These are phyloP conservation scores for Xenus cinereus DNA, from an alignment of 2,113 vertebrate species.

Conservation along the genomic window DNA sequence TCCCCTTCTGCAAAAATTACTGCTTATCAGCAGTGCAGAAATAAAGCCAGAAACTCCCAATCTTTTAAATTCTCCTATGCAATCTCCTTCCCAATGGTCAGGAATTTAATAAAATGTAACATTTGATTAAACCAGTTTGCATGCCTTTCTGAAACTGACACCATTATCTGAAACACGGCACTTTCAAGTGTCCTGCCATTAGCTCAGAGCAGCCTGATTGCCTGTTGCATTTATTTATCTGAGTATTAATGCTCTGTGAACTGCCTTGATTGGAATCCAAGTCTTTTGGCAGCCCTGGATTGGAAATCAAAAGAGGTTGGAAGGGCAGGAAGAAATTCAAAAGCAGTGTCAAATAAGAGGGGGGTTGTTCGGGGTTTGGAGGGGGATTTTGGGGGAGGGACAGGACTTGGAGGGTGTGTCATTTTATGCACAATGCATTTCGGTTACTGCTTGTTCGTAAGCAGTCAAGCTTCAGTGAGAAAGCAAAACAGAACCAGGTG, in stretches of 20 bases:
- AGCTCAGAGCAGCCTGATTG: constrained; percentile 16
- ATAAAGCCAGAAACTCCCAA: constrained; percentile 70
- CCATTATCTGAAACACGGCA: constrained; percentile 22
- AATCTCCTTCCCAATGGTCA: constrained; percentile 62
- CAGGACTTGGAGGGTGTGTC: not conserved
- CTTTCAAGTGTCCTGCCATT: constrained; percentile 49
- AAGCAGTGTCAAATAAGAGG: not conserved
- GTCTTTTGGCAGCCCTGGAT: constrained; percentile 7
- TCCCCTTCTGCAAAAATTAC: constrained; percentile 74
- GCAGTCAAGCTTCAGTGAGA: constrained; percentile 2
- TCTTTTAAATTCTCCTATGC: constrained; percentile 57
- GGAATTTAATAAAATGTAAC: constrained; percentile 72
- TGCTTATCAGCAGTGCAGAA: constrained; percentile 74
- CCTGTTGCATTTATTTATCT: constrained; percentile 56
- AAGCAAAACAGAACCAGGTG: constrained; percentile 51
- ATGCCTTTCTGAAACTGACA: constrained; percentile 57
- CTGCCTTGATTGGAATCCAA: not conserved
- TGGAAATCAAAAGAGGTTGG: not conserved
- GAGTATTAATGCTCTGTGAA: constrained; percentile 12
- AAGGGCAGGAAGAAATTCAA: constrained; percentile 37
- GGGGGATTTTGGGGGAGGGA: not conserved
- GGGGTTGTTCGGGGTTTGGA: not conserved
- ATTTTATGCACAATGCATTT: not conserved
- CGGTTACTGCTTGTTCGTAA: constrained; percentile 13
- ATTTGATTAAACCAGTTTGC: constrained; percentile 69